Conservation (phyloP, 2,113 vertebrate genomes). For the Sturnus vulgaris region DNA sequence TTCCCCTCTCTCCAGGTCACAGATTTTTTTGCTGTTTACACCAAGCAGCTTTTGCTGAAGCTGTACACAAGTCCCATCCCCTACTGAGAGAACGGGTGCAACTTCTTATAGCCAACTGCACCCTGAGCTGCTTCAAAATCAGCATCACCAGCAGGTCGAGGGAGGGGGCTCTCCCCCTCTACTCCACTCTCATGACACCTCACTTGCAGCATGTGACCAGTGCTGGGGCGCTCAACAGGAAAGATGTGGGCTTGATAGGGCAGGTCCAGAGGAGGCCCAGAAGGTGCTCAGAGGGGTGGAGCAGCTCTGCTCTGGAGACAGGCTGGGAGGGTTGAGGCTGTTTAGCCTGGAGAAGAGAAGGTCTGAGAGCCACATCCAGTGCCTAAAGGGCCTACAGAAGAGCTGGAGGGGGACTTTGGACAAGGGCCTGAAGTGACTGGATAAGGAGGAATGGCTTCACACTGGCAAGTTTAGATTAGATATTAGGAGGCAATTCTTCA, state of each 20-base stretch:
- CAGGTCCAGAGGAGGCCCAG: not conserved
- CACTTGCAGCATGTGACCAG: not conserved
- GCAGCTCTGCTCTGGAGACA: not conserved
- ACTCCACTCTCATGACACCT: not conserved
- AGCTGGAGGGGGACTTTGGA: not conserved
- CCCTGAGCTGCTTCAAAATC: not conserved
- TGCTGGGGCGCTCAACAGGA: accelerated
- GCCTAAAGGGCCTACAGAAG: not conserved
- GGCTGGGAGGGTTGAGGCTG: not conserved
- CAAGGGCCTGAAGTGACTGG: not conserved
- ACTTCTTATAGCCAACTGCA: not conserved
- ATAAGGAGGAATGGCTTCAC: not conserved
- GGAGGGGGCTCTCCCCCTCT: not conserved
- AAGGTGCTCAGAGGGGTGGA: not conserved
- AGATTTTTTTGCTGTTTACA: constrained; percentile 30
- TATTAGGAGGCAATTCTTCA: not conserved
- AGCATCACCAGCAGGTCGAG: not conserved
- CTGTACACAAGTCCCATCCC: not conserved
- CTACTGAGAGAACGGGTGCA: constrained; percentile 36
- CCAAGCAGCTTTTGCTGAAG: constrained; percentile 28
- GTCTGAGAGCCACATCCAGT: not conserved
- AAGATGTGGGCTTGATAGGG: not conserved
- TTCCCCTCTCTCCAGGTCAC: constrained; percentile 16
- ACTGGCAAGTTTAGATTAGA: not conserved
- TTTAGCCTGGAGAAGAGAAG: not conserved